Evolutionary conservation across 2,888 invertebrate species (phyloP).

Genomic region (Antitype chi): DNA sequence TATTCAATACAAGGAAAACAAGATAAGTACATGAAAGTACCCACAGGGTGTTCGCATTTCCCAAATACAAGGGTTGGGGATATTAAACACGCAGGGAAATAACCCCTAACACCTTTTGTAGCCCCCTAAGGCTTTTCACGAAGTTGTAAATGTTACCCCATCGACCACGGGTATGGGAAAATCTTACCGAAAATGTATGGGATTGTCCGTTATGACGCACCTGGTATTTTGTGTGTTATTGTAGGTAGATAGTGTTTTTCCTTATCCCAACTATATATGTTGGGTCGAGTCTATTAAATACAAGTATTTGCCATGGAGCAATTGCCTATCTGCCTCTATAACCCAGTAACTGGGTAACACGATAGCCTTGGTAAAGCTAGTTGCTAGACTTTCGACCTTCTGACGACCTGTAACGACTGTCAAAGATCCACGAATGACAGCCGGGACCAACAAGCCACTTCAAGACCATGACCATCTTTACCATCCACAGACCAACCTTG

Average conservation of each 20-base stretch:
- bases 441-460: no score
- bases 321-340: no score
- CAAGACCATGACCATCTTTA: no score
- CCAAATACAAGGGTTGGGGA: conserved; percentile 34
- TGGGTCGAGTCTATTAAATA: no score
- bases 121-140: conserved; percentile 38
- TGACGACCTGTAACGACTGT: no score
- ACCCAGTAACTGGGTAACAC: no score
- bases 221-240: conserved; percentile 8
- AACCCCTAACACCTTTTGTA: conserved; percentile 52
- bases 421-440: no score
- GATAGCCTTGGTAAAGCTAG: no score
- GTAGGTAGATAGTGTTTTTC: not conserved
- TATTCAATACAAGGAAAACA: conserved; percentile 27
- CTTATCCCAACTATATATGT: no score
- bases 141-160: conserved; percentile 55
- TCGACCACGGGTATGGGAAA: conserved; percentile 18
- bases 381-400: no score
- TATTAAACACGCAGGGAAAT: conserved; percentile 53
- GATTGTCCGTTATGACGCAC: conserved; percentile 21
- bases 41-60: conserved; percentile 26
- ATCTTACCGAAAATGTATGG: conserved; percentile 46
- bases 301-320: no score
- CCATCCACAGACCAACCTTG: no score
- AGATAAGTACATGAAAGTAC: conserved; percentile 9